A percentile compares a stretch with the other conserved stretches of the same genome.
phyloP scores from a whole-genome alignment of 1,140 invertebrate genomes.

The Littorina saxatilis region DNA sequence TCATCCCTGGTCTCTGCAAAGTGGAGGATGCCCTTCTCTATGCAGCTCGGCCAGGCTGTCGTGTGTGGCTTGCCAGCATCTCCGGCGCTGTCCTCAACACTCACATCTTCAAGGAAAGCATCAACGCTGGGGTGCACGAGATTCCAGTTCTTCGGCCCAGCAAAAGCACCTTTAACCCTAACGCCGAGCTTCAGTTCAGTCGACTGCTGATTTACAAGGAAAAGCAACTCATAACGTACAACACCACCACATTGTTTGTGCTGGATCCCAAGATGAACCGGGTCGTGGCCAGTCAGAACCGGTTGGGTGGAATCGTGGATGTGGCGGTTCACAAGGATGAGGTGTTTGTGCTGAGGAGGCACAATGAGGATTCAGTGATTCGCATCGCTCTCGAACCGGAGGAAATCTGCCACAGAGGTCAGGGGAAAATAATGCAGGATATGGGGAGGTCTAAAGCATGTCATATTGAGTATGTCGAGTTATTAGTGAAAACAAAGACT shows the following conservation, averaged over 20 bases:
- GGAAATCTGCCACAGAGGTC: background rate
- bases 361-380: constrained; percentile 62
- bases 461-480: no score
- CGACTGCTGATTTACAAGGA: constrained; percentile 82
- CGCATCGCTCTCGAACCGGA: constrained; percentile 60
- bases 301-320: constrained; percentile 76
- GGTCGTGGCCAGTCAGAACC: constrained; percentile 75
- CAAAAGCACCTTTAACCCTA: constrained; percentile 19
- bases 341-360: constrained; percentile 83
- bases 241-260: constrained; percentile 83
- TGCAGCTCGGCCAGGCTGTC: constrained; percentile 85
- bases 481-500: no score
- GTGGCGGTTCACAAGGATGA: constrained; percentile 83
- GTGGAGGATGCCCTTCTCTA: constrained; percentile 78
- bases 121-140: constrained; percentile 60
- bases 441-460: no score
- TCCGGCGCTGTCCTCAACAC: constrained; percentile 89
- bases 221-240: constrained; percentile 85
- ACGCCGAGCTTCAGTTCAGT: constrained; percentile 80
- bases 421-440: no score
- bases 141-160: constrained; percentile 53
- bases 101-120: constrained; percentile 84
- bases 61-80: constrained; percentile 88
- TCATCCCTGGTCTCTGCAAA: constrained; percentile 67
- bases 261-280: constrained; percentile 82